phyloP scores from a whole-genome alignment of 2,113 vertebrate genomes.

The Aphyosemion australe region DNA sequence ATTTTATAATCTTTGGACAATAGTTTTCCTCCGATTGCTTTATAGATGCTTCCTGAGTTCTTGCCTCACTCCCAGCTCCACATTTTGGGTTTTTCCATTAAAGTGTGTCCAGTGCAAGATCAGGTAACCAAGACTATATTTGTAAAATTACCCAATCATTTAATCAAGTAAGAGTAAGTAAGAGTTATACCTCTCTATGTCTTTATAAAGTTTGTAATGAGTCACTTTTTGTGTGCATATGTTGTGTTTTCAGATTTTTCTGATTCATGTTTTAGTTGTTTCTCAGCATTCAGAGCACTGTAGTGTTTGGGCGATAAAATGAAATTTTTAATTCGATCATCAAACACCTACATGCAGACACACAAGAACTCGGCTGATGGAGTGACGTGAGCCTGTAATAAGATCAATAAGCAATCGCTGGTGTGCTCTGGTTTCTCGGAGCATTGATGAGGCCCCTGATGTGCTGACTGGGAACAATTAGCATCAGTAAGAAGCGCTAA shows the following conservation, averaged over 20 bases:
- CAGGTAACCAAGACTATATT: too few relatives aligned
- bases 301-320: background rate
- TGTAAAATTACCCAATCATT: too few relatives aligned
- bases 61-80: too few relatives aligned
- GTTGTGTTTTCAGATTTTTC: background rate
- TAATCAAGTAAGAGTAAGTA: too few relatives aligned
- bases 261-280: background rate
- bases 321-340: constrained; percentile 9
- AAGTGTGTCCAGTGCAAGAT: too few relatives aligned
- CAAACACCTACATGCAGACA: constrained; percentile 13
- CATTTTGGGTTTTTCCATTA: too few relatives aligned
- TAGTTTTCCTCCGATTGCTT: too few relatives aligned
- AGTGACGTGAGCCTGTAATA: constrained; percentile 52
- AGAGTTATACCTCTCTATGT: too few relatives aligned
- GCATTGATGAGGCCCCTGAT: constrained; percentile 57
- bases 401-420: constrained; percentile 67
- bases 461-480: constrained; percentile 64
- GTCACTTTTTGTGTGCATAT: too few relatives aligned
- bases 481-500: constrained; percentile 54
- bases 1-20: too few relatives aligned
- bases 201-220: too few relatives aligned
- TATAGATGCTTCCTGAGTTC: too few relatives aligned
- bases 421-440: constrained; percentile 57
- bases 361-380: constrained; percentile 13
- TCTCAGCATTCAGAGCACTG: background rate